These are phyloP conservation scores for Hydropsyche betteni DNA, from an alignment of 2,888 invertebrate species.

Conservation along the genomic window DNA sequence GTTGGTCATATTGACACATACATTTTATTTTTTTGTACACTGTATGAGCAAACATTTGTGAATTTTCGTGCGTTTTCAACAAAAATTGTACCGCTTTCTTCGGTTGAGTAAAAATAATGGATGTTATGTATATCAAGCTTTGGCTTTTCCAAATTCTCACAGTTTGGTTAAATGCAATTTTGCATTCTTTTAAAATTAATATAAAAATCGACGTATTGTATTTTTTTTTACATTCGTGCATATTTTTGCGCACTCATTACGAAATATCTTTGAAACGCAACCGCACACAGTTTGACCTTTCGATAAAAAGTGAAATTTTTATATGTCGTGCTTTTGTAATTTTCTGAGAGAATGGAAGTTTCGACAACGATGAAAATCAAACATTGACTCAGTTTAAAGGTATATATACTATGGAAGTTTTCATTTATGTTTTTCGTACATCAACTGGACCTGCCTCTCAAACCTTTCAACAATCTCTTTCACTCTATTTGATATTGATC, in stretches of 20 bases:
- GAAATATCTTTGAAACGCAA: conserved; percentile 27
- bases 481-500: no score
- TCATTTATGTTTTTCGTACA: no score
- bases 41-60: neutral
- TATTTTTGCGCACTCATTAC: neutral
- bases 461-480: no score
- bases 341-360: neutral
- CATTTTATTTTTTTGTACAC: neutral
- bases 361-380: neutral
- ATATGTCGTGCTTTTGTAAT: conserved; percentile 16
- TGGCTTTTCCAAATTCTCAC: no score
- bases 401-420: no score
- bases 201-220: neutral
- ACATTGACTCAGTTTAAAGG: conserved; percentile 3
- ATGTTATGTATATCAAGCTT: neutral
- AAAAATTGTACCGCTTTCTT: neutral
- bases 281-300: conserved; percentile 19
- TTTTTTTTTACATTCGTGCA: neutral
- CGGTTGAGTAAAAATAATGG: neutral
- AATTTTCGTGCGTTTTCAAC: neutral
- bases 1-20: neutral
- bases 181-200: neutral
- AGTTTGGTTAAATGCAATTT: neutral
- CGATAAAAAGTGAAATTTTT: conserved; percentile 18
- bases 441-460: no score